Base-by-base conservation (phyloP, 2,888 invertebrate genomes). In the Tridacna crocea region DNA sequence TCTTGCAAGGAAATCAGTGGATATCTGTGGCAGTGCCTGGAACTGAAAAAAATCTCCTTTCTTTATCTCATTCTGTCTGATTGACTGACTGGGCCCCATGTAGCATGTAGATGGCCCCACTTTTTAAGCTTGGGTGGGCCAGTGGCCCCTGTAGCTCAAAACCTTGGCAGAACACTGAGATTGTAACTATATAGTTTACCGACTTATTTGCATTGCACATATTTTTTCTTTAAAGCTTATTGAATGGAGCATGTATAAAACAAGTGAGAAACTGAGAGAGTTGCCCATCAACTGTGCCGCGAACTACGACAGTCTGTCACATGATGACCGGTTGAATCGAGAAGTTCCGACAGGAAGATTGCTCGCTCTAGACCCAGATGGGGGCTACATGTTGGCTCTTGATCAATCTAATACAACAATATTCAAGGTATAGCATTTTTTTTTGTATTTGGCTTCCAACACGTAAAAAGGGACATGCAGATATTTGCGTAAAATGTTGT, bases 321-420 rank as follows among this genome's bases (percentile, higher is more conserved):
- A 87, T 19, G 88, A 89, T 24, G 85, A 84, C 10, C 83, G 81
- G 0, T 87, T 88, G 12, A 88, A 82, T 48, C 89, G 89, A 72
- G 91, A 92, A 72, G 81, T 89, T 74, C 94, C 94, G 11, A 92
- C 92, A 83, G 95, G 95, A 12, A 95, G 95, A 88, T 90, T 95
- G 63, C 95, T 95, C 89, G 93, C 95, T 6, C 93, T 95, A 76
- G 95, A 95, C 86, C 90, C 94, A 24, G 94, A 95, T 75, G 95
- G 95, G 6, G 91, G 93, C 63, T 94, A 95, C 89, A 91, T 95
- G 13, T 90, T 95, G 27, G 93, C 95, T 8, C 95, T 95, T 90
- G 94, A 94, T 36, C 92, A 93, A 36, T 88, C 88, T 60, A 94
- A 94, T 55, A 95, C 95, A 19, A 88, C 93, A 58, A 94, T 95